These are phyloP conservation scores for Oreochromis tanganicae DNA, from an alignment of 2,113 vertebrate species.

Conservation along the genomic window DNA sequence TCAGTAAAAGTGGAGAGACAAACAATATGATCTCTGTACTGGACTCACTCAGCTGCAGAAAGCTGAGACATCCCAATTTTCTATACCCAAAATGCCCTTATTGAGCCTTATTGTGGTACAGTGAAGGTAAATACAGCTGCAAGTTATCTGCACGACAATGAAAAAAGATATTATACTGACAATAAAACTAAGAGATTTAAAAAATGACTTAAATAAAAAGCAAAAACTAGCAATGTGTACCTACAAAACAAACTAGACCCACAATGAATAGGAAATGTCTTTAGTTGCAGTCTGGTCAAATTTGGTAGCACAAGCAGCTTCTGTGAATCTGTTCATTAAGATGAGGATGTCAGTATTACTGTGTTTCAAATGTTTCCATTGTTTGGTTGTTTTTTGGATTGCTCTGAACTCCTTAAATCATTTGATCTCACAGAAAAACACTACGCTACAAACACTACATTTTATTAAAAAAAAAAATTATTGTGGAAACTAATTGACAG, in stretches of 20 bases:
- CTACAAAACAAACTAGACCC: background rate
- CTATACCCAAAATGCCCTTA: background rate
- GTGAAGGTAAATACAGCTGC: background rate
- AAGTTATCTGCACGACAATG: background rate
- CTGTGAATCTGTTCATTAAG: background rate
- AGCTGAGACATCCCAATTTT: background rate
- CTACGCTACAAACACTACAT: background rate
- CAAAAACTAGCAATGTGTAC: background rate
- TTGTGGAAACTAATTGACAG: background rate
- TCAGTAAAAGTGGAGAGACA: background rate
- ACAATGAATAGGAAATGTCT: background rate
- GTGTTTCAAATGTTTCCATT: background rate
- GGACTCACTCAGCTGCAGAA: background rate
- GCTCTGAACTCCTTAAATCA: background rate
- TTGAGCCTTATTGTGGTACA: background rate
- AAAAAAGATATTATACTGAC: background rate
- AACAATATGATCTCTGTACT: background rate
- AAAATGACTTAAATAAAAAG: background rate
- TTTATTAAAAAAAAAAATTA: background rate
- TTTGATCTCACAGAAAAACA: background rate
- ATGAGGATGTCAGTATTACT: background rate
- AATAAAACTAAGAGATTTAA: background rate
- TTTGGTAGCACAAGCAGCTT: background rate
- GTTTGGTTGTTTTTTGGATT: background rate
- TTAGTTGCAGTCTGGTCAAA: background rate